Percentiles rank a stretch among this genome's conserved stretches.
Conservation (phyloP, 1,140 invertebrate genomes). For the Sipha flava region DNA sequence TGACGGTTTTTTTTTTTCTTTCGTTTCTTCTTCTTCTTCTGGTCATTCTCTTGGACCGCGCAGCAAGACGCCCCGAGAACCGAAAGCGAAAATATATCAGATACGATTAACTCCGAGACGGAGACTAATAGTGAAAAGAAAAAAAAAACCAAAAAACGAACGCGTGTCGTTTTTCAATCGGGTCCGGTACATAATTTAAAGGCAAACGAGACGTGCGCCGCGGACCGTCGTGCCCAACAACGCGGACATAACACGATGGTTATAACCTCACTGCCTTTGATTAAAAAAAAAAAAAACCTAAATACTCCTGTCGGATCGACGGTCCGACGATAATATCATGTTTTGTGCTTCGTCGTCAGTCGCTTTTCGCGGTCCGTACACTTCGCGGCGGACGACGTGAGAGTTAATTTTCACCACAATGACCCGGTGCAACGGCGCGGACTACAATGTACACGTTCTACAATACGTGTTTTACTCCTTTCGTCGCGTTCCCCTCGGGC, state of each 20-base stretch:
- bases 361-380: not conserved
- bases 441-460: not conserved
- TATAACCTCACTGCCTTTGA: not conserved
- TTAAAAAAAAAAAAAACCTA: not conserved
- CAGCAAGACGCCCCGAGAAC: not conserved
- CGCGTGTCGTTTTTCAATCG: not conserved
- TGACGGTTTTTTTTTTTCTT: not conserved
- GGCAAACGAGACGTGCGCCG: not conserved
- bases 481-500: not conserved
- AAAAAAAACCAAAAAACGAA: not conserved
- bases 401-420: constrained; percentile 4
- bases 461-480: not conserved
- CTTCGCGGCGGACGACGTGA: not conserved
- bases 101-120: not conserved
- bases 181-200: too few species aligned
- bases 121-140: not conserved
- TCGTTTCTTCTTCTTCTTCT: not conserved
- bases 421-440: not conserved
- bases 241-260: not conserved
- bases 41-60: too few species aligned
- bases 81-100: not conserved
- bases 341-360: not conserved
- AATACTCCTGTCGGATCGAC: not conserved
- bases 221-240: not conserved
- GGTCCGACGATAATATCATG: not conserved